A percentile compares a stretch with the other conserved stretches of the same genome.
These are phyloP conservation scores for Falco naumanni DNA, from an alignment of 2,797 vertebrate species.

Conservation along the genomic window DNA sequence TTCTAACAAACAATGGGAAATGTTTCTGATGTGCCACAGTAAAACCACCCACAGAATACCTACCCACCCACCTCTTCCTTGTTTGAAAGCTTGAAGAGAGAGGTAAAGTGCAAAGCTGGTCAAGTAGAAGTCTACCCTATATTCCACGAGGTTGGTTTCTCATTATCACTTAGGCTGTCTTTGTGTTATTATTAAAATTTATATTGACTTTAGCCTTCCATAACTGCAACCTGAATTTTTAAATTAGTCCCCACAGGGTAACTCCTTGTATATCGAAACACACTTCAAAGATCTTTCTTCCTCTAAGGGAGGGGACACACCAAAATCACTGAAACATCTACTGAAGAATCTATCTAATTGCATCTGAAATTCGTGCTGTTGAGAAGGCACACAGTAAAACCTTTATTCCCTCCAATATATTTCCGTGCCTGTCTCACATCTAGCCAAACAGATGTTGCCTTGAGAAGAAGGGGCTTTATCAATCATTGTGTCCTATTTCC, in stretches of 20 bases:
- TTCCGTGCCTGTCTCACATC: neutral
- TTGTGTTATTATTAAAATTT: neutral
- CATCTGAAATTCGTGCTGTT: neutral
- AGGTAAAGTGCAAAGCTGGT: neutral
- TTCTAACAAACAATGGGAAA: neutral
- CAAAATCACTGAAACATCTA: neutral
- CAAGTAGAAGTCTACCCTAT: neutral
- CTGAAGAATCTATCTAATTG: neutral
- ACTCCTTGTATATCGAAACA: neutral
- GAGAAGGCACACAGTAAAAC: conserved; percentile 40
- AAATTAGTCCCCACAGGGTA: neutral
- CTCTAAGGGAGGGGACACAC: neutral
- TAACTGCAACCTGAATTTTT: neutral
- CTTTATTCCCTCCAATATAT: conserved; percentile 25
- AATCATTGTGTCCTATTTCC: conserved; percentile 28
- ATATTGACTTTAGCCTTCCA: neutral
- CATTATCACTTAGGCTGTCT: neutral
- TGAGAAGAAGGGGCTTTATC: conserved; percentile 51
- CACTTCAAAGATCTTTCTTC: neutral
- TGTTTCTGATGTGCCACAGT: neutral
- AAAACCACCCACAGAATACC: neutral
- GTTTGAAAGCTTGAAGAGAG: neutral
- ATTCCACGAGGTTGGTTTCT: neutral
- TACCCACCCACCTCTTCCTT: neutral
- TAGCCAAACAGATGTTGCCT: conserved; percentile 45